Conservation (phyloP, 2,113 vertebrate genomes). For the Syngnathoides biaculeatus region DNA sequence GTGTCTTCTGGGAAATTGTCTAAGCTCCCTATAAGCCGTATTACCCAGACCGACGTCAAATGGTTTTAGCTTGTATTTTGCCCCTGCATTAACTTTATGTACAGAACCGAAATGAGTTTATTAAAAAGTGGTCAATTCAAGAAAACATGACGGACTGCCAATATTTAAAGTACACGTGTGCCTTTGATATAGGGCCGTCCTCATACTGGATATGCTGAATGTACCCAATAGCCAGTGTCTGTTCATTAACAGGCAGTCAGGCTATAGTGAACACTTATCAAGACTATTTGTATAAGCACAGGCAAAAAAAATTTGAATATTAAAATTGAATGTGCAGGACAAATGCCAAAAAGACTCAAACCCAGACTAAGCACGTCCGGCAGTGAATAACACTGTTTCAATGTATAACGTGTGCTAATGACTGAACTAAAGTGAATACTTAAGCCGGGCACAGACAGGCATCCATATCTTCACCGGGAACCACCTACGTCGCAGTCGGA, state of each 20-base stretch:
- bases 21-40: conserved; percentile 56
- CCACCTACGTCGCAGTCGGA: conserved; percentile 63
- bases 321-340: conserved; percentile 53
- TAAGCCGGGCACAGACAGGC: conserved; percentile 53
- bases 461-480: conserved; percentile 57
- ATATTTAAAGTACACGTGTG: conserved; percentile 38
- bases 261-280: conserved; percentile 37
- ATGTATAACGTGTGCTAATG: conserved; percentile 40
- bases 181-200: conserved; percentile 61
- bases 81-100: conserved; percentile 53
- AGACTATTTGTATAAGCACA: conserved; percentile 61
- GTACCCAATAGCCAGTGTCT: conserved; percentile 10
- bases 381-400: conserved; percentile 31
- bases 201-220: conserved; percentile 41
- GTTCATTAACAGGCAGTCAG: conserved; percentile 41
- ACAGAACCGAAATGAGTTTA: conserved; percentile 57
- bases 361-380: conserved; percentile 41
- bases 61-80: conserved; percentile 53
- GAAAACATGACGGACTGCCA: conserved; percentile 51
- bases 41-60: conserved; percentile 62
- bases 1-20: conserved; percentile 56
- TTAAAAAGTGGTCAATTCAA: conserved; percentile 63
- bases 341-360: conserved; percentile 35
- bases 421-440: conserved; percentile 51
- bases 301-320: conserved; percentile 45